Evolutionary conservation across 2,797 vertebrate genomes (phyloP).

Genomic region (Sitta carolinensis): DNA sequence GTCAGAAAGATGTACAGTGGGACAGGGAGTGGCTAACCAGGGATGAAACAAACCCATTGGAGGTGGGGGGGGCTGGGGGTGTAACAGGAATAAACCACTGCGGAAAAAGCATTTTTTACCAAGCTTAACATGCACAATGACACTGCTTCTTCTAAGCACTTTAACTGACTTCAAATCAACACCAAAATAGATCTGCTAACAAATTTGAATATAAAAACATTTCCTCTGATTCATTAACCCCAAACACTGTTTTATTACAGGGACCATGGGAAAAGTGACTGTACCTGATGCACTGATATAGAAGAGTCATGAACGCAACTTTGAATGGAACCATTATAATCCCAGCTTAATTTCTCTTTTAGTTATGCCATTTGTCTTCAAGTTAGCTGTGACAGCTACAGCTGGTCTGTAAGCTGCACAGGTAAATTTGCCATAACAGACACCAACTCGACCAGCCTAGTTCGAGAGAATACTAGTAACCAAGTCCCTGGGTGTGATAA

Average conservation of each 20-base stretch:
- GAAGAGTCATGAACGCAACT: neutral
- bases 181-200: neutral
- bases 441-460: too few relatives aligned
- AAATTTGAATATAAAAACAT: neutral
- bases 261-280: neutral
- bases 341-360: neutral
- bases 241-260: neutral
- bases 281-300: neutral
- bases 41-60: too few relatives aligned
- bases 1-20: too few relatives aligned
- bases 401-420: too few relatives aligned
- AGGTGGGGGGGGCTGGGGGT: too few relatives aligned
- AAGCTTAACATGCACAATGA: too few relatives aligned
- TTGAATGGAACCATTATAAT: neutral
- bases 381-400: neutral
- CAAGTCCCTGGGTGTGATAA: too few relatives aligned
- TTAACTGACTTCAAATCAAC: neutral
- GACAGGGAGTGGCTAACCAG: too few relatives aligned
- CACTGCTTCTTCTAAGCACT: neutral
- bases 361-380: neutral
- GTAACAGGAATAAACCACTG: too few relatives aligned
- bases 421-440: too few relatives aligned
- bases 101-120: too few relatives aligned
- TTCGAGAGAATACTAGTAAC: too few relatives aligned
- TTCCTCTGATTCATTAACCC: neutral